A percentile compares a stretch with the other conserved stretches of the same genome.
Conservation (phyloP, 2,888 invertebrate genomes). For the Troglohyphantes excavatus region DNA sequence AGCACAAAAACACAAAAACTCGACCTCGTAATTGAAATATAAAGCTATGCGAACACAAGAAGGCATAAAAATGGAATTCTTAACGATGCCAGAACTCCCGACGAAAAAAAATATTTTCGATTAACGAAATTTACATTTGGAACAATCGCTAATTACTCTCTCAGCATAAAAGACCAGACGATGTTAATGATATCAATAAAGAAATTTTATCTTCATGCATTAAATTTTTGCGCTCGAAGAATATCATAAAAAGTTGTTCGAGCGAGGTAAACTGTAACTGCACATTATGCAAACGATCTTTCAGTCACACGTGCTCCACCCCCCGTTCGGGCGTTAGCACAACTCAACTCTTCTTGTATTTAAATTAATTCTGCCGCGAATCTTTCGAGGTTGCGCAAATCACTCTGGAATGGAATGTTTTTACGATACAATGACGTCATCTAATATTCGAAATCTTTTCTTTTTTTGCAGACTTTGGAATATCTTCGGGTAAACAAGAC, state of each 20-base stretch:
- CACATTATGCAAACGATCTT: conserved; percentile 63
- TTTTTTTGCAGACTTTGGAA: conserved; percentile 90
- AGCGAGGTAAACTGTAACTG: conserved; percentile 37
- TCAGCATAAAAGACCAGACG: conserved; percentile 25
- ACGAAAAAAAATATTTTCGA: conserved; percentile 21
- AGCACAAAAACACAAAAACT: conserved; percentile 12
- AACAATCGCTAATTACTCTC: conserved; percentile 58
- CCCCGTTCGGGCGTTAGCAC: conserved; percentile 7
- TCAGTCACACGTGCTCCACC: conserved; percentile 44
- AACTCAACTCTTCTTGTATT: conserved; percentile 17
- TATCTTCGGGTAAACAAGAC: conserved; percentile 89
- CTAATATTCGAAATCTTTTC: conserved; percentile 16
- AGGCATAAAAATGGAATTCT: conserved; percentile 52
- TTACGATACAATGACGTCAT: conserved; percentile 17
- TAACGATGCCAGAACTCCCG: conserved; percentile 18
- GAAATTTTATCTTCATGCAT: conserved; percentile 57
- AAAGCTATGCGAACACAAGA: conserved; percentile 29
- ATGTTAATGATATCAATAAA: conserved; percentile 68
- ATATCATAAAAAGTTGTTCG: conserved; percentile 35
- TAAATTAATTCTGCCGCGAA: conserved; percentile 52
- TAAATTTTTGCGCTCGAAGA: conserved; percentile 54
- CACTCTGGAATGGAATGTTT: conserved; percentile 16
- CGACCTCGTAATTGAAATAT: conserved; percentile 45
- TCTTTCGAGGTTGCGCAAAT: conserved; percentile 16
- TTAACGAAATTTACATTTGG: conserved; percentile 59